Percentiles rank a stretch among this genome's conserved stretches.
Evolutionary conservation across 2,113 vertebrate genomes (phyloP).

Genomic region (Lepus europaeus): DNA sequence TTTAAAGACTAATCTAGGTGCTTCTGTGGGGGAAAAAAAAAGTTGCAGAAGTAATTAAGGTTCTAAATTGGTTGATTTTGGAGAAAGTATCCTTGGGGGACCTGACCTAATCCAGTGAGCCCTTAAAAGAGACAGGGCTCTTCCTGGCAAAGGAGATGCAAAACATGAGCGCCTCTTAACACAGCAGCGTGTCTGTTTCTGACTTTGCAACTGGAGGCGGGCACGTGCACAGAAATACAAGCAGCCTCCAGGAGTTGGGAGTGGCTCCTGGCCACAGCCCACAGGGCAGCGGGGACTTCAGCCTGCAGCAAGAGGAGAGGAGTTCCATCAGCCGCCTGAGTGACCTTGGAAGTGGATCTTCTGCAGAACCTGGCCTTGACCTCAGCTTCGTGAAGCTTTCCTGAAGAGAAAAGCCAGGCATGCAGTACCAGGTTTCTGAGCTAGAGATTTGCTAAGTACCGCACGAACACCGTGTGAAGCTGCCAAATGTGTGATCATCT

Average conservation of each 20-base stretch:
- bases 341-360: neutral
- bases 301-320: neutral
- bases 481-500: neutral
- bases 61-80: conserved; percentile 17
- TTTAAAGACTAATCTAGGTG: conserved; percentile 20
- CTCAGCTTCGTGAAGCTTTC: neutral
- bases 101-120: neutral
- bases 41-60: conserved; percentile 15
- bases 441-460: neutral
- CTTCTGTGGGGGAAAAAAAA: neutral
- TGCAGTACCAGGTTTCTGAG: neutral
- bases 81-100: neutral
- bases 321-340: conserved; percentile 1
- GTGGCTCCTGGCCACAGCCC: neutral
- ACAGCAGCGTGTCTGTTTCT: neutral
- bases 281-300: neutral
- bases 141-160: conserved; percentile 21
- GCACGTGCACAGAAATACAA: neutral
- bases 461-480: neutral
- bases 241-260: neutral
- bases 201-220: neutral
- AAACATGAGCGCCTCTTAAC: neutral
- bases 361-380: neutral
- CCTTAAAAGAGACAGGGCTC: neutral
- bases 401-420: conserved; percentile 32